Percentiles rank a stretch among this genome's conserved stretches.
These are phyloP conservation scores for Calameuta pallipes DNA, from an alignment of 2,888 invertebrate genomes.

Conservation along the genomic window DNA sequence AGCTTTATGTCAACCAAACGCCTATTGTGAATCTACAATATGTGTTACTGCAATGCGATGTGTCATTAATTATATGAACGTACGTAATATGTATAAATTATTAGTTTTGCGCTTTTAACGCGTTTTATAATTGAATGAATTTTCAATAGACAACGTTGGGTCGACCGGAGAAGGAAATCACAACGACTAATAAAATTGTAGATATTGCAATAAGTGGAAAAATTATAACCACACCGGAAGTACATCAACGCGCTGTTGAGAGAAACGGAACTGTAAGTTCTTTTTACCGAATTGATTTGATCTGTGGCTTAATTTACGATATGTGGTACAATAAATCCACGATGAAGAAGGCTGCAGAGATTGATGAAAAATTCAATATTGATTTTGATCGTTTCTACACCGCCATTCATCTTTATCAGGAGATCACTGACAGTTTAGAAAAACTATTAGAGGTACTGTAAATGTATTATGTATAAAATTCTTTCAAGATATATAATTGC, in stretches of 20 bases:
- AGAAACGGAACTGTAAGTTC: slow-evolving; percentile 63
- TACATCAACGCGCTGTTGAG: slow-evolving; percentile 67
- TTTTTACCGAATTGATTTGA: slow-evolving; percentile 38
- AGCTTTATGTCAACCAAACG: not conserved
- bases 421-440: slow-evolving; percentile 6
- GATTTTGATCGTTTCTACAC: slow-evolving; percentile 48
- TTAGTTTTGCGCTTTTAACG: not conserved
- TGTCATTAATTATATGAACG: slow-evolving; percentile 39
- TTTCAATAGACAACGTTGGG: slow-evolving; percentile 66
- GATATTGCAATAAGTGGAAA: slow-evolving; percentile 76
- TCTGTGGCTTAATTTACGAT: slow-evolving; percentile 48
- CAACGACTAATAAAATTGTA: slow-evolving; percentile 67
- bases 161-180: slow-evolving; percentile 64
- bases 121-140: not conserved
- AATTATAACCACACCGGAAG: slow-evolving; percentile 70
- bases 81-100: slow-evolving; percentile 27
- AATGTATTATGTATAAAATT: not conserved
- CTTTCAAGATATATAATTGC: not conserved
- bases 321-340: slow-evolving; percentile 54
- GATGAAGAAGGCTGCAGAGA: slow-evolving; percentile 57
- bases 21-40: slow-evolving; percentile 17
- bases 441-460: not conserved
- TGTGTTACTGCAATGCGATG: slow-evolving; percentile 26
- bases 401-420: slow-evolving; percentile 23
- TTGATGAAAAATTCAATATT: slow-evolving; percentile 58